Percentiles rank a stretch among this genome's conserved stretches.
Conservation (phyloP, 2,797 vertebrate species). For the Vireo griseus region DNA sequence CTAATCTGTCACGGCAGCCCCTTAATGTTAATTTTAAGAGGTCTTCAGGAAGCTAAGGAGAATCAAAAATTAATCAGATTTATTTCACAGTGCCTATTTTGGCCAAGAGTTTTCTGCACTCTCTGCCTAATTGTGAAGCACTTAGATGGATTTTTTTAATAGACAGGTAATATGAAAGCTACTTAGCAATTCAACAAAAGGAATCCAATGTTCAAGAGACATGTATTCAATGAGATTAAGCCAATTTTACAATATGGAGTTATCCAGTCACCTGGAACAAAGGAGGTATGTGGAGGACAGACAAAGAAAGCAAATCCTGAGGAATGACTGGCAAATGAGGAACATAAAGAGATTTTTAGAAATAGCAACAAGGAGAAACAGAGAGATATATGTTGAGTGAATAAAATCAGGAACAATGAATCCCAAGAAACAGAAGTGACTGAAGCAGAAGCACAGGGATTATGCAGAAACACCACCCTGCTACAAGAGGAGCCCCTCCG, state of each 20-base stretch:
- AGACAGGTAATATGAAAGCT: conserved; percentile 9
- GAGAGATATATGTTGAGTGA: not conserved
- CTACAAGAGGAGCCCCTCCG: not conserved
- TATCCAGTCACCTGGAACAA: conserved; percentile 49
- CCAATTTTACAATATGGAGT: conserved; percentile 24
- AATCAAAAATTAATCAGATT: not conserved
- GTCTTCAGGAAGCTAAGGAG: not conserved
- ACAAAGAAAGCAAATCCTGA: conserved; percentile 10
- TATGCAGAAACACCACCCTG: not conserved
- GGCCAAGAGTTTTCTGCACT: not conserved
- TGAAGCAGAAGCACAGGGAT: not conserved
- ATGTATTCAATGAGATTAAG: conserved; percentile 33
- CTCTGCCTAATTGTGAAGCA: not conserved
- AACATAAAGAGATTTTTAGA: not conserved
- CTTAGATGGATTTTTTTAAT: not conserved
- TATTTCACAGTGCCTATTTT: not conserved
- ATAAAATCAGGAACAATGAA: not conserved
- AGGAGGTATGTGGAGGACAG: not conserved
- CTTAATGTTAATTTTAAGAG: not conserved
- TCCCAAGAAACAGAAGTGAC: not conserved
- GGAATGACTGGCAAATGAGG: not conserved
- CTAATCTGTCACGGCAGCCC: not conserved
- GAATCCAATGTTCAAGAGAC: conserved; percentile 10
- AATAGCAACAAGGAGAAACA: not conserved
- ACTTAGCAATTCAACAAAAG: conserved; percentile 41